Evolutionary conservation across 2,888 invertebrate genomes (phyloP), one percentile per base, ranked within the genome.

Genomic region (Steinernema hermaphroditum): DNA sequence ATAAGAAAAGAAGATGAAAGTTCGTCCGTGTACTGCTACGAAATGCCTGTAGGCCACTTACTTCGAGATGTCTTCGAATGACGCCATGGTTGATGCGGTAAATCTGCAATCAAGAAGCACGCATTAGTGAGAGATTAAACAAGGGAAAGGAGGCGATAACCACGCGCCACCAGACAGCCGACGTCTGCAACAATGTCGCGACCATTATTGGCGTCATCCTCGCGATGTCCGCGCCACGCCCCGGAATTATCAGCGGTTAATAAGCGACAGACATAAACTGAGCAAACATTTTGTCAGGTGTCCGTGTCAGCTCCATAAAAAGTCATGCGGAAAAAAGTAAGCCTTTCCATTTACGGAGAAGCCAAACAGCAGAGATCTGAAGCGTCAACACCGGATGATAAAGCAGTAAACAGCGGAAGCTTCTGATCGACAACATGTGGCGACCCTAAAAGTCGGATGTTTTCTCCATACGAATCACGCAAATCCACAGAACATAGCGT

Each of bases 151-250:
- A 62, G 1, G 62, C 16, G 62, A 32, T 62, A 29, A 32, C 9
- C 29, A 27, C 34, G 29, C 32, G n/a, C n/a, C 12, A 12, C 16
- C 32, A 62, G 62, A 62, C 62, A 29, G 1, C 34, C 62, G 2
- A 22, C n/a, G 62, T 62, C 62, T 62, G 62, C 62, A 62, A 34
- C 62, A 62, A 29, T 62, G 16, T 62, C 24, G 32, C 62, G 32
- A 62, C 62, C 32, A 62, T 62, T 62, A 62, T 62, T 32, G 32
- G 62, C 62, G 62, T 62, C 62, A 32, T 32, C 29, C 6, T 12
- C 22, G 46, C 24, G 50, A 22, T 22, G 54, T 54, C 24, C 9
- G 54, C 54, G 22, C 32, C 62, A 16, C 62, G 37, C 62, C 62
- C 19, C 32, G 32, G 29, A 62, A 32, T 62, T 32, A 62, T 54